These are phyloP conservation scores for Rhombomys opimus DNA, from an alignment of 2,113 vertebrate genomes.

Conservation along the genomic window DNA sequence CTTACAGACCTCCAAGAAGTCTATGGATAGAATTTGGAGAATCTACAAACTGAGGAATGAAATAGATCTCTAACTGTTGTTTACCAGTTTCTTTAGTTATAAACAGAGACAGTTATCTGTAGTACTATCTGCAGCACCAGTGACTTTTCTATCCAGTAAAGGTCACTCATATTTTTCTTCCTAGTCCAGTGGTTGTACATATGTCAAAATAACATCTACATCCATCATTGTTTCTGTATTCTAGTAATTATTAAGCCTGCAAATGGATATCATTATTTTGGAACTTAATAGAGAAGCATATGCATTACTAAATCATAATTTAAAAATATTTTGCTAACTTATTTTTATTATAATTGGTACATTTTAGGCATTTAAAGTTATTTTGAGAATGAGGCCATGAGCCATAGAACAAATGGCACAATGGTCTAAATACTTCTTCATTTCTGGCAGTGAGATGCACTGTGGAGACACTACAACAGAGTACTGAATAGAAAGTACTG, in stretches of 20 bases:
- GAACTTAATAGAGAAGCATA: constrained; percentile 36
- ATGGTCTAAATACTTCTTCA: constrained; percentile 12
- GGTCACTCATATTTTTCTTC: constrained; percentile 37
- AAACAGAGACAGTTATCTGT: neutral
- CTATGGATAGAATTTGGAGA: constrained; percentile 12
- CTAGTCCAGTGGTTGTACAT: neutral
- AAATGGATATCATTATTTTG: constrained; percentile 34
- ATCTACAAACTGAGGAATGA: constrained; percentile 31
- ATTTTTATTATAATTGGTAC: constrained; percentile 6
- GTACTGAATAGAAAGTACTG: neutral
- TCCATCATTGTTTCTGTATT: neutral
- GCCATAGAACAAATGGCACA: neutral
- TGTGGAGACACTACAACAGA: constrained; percentile 16
- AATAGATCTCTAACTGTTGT: neutral
- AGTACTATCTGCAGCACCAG: neutral
- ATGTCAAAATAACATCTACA: constrained; percentile 51
- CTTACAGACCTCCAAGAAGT: neutral
- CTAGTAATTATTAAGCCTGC: constrained; percentile 37
- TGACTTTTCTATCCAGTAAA: constrained; percentile 31
- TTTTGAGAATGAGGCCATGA: constrained; percentile 28
- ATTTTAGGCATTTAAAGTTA: constrained; percentile 44
- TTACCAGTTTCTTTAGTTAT: constrained; percentile 2
- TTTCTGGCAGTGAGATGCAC: neutral
- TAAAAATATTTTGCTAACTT: constrained; percentile 30
- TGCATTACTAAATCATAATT: neutral